Evolutionary conservation across 2,113 vertebrate genomes (phyloP).

Genomic region (Ceuthmochares aereus): DNA sequence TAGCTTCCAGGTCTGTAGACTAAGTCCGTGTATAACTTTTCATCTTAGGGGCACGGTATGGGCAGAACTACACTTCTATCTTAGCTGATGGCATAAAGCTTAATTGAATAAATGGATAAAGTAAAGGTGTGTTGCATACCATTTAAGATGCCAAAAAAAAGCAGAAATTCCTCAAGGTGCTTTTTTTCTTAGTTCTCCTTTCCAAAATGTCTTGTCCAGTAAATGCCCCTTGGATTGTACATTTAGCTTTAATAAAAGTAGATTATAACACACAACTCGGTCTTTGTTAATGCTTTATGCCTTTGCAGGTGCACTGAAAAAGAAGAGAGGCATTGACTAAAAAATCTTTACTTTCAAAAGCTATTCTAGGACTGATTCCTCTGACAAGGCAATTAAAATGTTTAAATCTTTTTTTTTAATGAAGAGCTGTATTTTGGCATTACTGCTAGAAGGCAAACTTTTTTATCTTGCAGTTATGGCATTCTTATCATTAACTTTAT

Average conservation of each 20-base stretch:
- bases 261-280: neutral
- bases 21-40: neutral
- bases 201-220: neutral
- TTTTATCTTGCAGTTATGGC: neutral
- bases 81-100: neutral
- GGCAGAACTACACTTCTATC: neutral
- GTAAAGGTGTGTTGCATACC: neutral
- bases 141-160: neutral
- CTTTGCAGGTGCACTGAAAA: neutral
- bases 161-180: neutral
- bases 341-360: neutral
- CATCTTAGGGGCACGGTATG: neutral
- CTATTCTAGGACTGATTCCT: neutral
- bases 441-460: neutral
- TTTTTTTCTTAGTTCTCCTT: neutral
- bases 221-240: neutral
- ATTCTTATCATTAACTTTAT: conserved; percentile 16
- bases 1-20: neutral
- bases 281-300: neutral
- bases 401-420: neutral
- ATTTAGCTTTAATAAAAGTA: neutral
- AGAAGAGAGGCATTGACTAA: neutral
- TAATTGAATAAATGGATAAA: neutral
- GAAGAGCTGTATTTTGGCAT: neutral
- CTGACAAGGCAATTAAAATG: neutral